Base-by-base conservation (phyloP, 2,888 invertebrate genomes). In the Ecliptopera silaceata region DNA sequence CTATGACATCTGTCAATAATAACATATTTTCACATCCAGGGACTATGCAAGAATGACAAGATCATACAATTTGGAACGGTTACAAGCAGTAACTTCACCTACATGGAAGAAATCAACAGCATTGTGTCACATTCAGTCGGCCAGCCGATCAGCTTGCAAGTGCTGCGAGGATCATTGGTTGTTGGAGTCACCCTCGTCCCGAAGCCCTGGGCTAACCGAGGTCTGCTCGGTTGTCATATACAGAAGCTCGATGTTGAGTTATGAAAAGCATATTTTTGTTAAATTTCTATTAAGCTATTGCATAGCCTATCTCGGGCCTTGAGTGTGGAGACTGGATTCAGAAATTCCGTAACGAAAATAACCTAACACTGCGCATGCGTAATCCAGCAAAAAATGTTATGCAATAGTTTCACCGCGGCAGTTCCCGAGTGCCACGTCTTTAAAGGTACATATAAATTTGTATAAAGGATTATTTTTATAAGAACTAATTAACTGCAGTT, bases 51-150 rank as follows among this genome's bases (percentile, higher is more conserved):
- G 31, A 92, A 94, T 12, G 97, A 97, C 81, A 90, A 93, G 62
- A 91, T 97, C 12, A 72, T 96, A 2, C 93, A 96, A 70, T 97
- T 97, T 80, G 97, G 97, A 4, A 95, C 96, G 0, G 86, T 97
- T 6, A 95, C 95, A 75, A 82, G 88, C 0, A 82, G 79, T 4
- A 97, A 97, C 84, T 97, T 95, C 74, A 90, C 91, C 43, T 92
- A 93, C 43, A 82, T 97, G 20, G 87, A 89, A 0, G 95, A 96
- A 78, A 93, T 97, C 43, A 93, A 93, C 0, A 88, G 92, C 26
- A 85, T 97, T 31, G 96, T 96, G 1, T 88, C 93, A 36, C 93
- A 94, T 74, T 94, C 94, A 0, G 91, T 93, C 12, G 93, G 93
- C 0, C 92, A 92, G 60, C 76, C 84, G 17, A 72, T 95, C n/a